A percentile compares a stretch with the other conserved stretches of the same genome.
Conservation (phyloP, 2,797 vertebrate genomes). For the Staurois parvus region DNA sequence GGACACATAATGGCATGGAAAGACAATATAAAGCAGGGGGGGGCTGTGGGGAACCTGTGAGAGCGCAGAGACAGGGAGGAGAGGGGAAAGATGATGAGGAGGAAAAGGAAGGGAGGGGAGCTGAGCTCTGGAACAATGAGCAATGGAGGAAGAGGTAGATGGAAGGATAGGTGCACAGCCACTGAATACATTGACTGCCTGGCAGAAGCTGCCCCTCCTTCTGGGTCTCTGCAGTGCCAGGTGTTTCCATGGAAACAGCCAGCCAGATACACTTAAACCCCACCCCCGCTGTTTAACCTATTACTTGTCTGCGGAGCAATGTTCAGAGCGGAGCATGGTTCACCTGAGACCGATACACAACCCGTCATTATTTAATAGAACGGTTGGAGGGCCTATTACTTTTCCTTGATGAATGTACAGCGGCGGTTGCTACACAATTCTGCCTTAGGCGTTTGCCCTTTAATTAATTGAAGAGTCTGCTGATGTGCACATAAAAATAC, state of each 20-base stretch:
- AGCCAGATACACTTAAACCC: conserved; percentile 40
- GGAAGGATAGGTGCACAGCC: conserved; percentile 11
- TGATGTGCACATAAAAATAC: too few species aligned
- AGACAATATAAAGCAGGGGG: conserved; percentile 10
- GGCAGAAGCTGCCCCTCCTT: conserved; percentile 26
- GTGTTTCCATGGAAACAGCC: conserved; percentile 56
- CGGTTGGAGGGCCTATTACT: neutral
- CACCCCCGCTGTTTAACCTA: neutral
- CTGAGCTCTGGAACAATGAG: conserved; percentile 30
- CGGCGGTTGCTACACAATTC: neutral
- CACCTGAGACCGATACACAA: neutral
- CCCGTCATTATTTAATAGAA: neutral
- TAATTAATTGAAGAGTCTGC: neutral
- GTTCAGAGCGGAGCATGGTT: neutral
- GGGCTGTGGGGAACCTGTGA: conserved; percentile 10
- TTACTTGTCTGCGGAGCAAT: neutral
- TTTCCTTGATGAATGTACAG: neutral
- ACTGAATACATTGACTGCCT: neutral
- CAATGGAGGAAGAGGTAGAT: conserved; percentile 11
- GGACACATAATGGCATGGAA: conserved; percentile 18
- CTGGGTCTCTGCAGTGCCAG: conserved; percentile 43
- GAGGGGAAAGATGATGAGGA: neutral
- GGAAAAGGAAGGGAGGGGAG: conserved; percentile 42
- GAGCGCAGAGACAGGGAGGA: conserved; percentile 29
- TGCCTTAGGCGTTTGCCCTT: neutral